Evolutionary conservation across 2,113 vertebrate species (phyloP).

Genomic region (Catharus minimus): DNA sequence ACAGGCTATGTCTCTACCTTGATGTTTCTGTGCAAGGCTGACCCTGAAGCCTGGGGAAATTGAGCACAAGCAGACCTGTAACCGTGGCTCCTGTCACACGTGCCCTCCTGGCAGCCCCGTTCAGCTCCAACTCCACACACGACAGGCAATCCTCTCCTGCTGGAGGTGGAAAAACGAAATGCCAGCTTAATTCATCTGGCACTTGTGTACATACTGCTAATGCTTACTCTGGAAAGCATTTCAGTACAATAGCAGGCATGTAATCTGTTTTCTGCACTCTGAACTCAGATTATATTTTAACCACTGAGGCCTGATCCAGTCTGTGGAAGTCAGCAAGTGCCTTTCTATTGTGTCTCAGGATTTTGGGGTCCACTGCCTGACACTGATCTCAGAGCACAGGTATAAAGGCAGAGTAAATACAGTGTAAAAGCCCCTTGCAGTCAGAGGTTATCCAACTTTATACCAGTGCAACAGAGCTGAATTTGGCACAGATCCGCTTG

Average conservation of each 20-base stretch:
- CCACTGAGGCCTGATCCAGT: background rate
- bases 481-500: background rate
- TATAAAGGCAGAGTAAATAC: background rate
- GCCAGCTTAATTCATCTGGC: slow-evolving; percentile 33
- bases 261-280: slow-evolving; percentile 51
- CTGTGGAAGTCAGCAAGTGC: background rate
- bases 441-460: background rate
- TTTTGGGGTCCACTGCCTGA: background rate
- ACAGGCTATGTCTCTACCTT: background rate
- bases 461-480: background rate
- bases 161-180: slow-evolving; percentile 35
- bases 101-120: background rate
- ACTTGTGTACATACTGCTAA: slow-evolving; percentile 33
- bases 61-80: slow-evolving; percentile 30
- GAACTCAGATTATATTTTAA: slow-evolving; percentile 50
- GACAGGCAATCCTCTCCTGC: slow-evolving; percentile 3
- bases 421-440: background rate
- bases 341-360: background rate
- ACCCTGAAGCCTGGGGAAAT: background rate
- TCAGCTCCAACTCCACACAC: slow-evolving; percentile 17
- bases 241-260: slow-evolving; percentile 12
- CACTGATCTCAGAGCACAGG: background rate
- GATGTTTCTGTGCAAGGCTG: background rate
- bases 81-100: background rate
- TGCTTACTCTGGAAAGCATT: slow-evolving; percentile 32